phyloP scores from a whole-genome alignment of 2,888 invertebrate genomes.

The Meiosimyza platycephala region DNA sequence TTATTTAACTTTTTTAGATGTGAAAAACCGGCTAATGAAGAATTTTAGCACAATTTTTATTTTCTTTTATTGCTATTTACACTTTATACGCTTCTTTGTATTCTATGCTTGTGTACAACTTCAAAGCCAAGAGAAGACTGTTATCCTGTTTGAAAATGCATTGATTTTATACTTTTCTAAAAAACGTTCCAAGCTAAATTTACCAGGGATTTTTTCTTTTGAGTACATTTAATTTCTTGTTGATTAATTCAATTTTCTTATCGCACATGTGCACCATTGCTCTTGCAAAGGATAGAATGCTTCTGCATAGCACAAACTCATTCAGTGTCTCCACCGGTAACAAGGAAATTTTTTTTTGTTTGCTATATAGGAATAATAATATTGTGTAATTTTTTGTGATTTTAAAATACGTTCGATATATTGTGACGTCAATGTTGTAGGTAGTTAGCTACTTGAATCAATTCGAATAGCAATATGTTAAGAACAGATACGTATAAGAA shows the following conservation, averaged over 20 bases:
- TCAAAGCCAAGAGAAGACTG: conserved; percentile 44
- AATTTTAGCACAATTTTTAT: neutral
- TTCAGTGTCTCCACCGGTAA: too few species aligned
- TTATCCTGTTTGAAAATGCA: conserved; percentile 21
- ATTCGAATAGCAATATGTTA: too few species aligned
- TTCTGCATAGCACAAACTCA: neutral
- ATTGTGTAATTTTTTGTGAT: too few species aligned
- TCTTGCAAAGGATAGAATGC: conserved; percentile 19
- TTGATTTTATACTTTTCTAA: conserved; percentile 45
- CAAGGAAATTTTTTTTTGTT: too few species aligned
- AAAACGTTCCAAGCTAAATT: conserved; percentile 8
- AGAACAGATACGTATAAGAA: too few species aligned
- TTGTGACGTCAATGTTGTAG: too few species aligned
- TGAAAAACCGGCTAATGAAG: conserved; percentile 19
- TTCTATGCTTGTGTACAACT: neutral
- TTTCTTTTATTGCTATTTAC: neutral
- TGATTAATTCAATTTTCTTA: conserved; percentile 50
- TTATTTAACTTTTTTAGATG: neutral
- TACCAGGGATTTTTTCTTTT: conserved; percentile 38
- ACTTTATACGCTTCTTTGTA: neutral
- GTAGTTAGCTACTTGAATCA: too few species aligned
- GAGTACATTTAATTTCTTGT: conserved; percentile 43
- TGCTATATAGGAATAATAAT: too few species aligned
- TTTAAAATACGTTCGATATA: too few species aligned
- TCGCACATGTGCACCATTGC: conserved; percentile 50